A percentile compares a stretch with the other conserved stretches of the same genome.
Evolutionary conservation across 2,888 invertebrate species (phyloP).

Genomic region (Hybos culiciformis): DNA sequence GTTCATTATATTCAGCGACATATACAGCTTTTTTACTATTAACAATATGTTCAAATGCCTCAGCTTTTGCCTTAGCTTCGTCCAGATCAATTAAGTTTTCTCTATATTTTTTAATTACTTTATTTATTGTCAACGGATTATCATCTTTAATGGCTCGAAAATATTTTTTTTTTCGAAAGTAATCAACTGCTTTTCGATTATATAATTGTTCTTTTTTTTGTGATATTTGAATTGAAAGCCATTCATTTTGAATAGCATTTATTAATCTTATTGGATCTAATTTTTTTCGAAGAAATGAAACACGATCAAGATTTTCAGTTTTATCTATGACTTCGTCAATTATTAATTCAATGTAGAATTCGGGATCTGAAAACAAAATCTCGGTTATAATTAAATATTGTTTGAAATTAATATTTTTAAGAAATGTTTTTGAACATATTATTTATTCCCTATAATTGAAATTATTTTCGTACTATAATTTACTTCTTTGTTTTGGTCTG

Average conservation of each 20-base stretch:
- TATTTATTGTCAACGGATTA: conserved; percentile 9
- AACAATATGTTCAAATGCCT: conserved; percentile 4
- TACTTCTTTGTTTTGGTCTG: not conserved
- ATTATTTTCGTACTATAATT: not conserved
- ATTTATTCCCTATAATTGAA: too few species aligned
- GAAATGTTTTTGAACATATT: too few species aligned
- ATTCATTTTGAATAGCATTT: conserved; percentile 1
- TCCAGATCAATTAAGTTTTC: conserved; percentile 17
- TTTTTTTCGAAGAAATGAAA: conserved; percentile 13
- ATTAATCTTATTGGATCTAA: conserved; percentile 20
- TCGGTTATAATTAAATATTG: not conserved
- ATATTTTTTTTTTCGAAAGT: conserved; percentile 21
- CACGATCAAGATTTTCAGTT: conserved; percentile 13
- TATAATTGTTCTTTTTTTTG: conserved; percentile 16
- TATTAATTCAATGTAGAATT: conserved; percentile 16
- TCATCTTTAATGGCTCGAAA: conserved; percentile 18
- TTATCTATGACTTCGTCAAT: conserved; percentile 14
- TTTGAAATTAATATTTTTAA: not conserved
- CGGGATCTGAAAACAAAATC: conserved; percentile 2
- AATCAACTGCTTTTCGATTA: conserved; percentile 20
- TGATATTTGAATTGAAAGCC: conserved; percentile 10
- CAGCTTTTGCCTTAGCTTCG: conserved; percentile 9
- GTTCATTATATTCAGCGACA: not conserved
- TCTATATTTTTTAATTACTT: conserved; percentile 14
- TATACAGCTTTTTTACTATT: too few species aligned